Percentiles rank a stretch among this genome's conserved stretches.
Conservation (phyloP, 2,113 vertebrate species). For the Rhea pennata region DNA sequence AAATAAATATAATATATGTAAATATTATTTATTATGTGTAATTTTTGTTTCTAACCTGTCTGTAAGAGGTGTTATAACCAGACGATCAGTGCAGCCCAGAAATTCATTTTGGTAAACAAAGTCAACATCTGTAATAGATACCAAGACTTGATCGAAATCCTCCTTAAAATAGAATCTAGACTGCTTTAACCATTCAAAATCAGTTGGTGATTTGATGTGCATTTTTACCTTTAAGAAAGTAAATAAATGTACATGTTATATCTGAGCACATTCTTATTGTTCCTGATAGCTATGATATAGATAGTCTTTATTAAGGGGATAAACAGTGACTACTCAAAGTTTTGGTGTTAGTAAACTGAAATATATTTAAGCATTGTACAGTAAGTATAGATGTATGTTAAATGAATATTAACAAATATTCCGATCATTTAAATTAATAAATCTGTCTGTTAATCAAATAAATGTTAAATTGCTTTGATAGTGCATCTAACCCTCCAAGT, state of each 20-base stretch:
- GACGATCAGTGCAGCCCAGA: constrained; percentile 91
- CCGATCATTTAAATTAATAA: not conserved
- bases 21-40: not conserved
- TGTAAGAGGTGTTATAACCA: constrained; percentile 93
- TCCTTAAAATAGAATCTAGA: constrained; percentile 91
- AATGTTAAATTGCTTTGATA: not conserved
- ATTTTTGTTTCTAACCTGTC: constrained; percentile 79
- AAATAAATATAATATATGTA: not conserved
- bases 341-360: not conserved
- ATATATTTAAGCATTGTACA: not conserved
- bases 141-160: constrained; percentile 81
- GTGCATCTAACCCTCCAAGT: not conserved
- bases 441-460: not conserved
- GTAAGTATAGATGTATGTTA: not conserved
- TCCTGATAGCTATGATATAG: not conserved
- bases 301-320: not conserved
- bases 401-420: not conserved
- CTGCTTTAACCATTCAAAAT: constrained; percentile 95
- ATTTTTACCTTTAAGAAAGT: constrained; percentile 81
- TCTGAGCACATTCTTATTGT: not conserved
- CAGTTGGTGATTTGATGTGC: constrained; percentile 81
- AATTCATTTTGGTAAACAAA: constrained; percentile 93
- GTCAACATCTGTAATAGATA: constrained; percentile 91
- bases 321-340: not conserved
- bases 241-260: not conserved